phyloP scores from a whole-genome alignment of 2,888 invertebrate genomes.

The Lasioglossum pauxillum region DNA sequence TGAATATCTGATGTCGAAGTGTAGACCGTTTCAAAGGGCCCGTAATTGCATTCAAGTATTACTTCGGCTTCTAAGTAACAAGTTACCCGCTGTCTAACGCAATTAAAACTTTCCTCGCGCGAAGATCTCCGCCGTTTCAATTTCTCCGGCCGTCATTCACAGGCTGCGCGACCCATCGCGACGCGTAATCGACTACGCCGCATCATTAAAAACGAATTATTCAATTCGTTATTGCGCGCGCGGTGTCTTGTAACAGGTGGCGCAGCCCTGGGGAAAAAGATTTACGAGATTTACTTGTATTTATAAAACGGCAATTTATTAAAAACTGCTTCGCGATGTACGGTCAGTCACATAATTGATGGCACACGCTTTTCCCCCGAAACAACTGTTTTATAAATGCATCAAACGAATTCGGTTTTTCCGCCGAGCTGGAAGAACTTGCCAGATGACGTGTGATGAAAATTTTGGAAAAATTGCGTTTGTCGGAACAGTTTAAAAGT shows the following conservation, averaged over 20 bases:
- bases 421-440: no score
- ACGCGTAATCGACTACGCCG: conserved; percentile 22
- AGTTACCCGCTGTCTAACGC: conserved; percentile 75
- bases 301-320: not conserved
- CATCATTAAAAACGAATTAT: conserved; percentile 42
- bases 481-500: no score
- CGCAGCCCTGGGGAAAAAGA: not conserved
- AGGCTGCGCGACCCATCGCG: conserved; percentile 43
- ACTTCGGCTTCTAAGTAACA: conserved; percentile 75
- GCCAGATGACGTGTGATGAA: no score
- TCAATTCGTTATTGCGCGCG: conserved; percentile 7
- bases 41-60: conserved; percentile 78
- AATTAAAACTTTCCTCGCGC: conserved; percentile 70
- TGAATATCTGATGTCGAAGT: conserved; percentile 42
- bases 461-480: no score
- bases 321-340: not conserved
- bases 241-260: conserved; percentile 31
- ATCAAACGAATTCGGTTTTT: no score
- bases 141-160: conserved; percentile 41
- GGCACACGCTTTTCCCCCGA: not conserved
- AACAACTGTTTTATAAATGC: no score
- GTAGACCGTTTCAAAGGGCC: conserved; percentile 71
- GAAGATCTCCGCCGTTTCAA: conserved; percentile 55
- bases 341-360: not conserved
- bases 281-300: not conserved